Evolutionary conservation across 2,113 vertebrate genomes (phyloP), one percentile per base, ranked within the genome.

Genomic region (Vombatus ursinus): DNA sequence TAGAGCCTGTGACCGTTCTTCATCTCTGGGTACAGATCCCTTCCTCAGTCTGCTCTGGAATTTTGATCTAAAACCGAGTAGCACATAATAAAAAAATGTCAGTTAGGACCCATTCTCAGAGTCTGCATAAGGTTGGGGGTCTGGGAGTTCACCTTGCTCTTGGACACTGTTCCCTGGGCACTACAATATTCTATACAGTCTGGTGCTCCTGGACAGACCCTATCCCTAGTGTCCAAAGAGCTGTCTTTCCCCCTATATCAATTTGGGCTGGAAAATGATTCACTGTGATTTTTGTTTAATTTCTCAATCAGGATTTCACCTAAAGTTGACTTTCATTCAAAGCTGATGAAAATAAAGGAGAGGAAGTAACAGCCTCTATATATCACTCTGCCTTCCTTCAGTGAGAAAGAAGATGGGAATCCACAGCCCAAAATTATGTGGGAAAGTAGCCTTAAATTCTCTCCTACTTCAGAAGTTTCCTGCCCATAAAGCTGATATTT

Each of bases 241-340:
- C 68, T 44, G 37, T 77, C 61, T 19, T n/a, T 61, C 28, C 54
- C 54, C 10, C 54, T 31, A 28, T 61, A 61, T 61, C 11, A 61
- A 61, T 0, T 61, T 61, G 28, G 28, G 2, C 10, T 61, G 11
- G 57, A 61, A 12, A 68, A 61, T 61, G 8, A 31, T 31, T 61
- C 25, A 8, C 68, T 84, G 68, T 84, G 68, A 22, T 22, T 77
- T 8, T 77, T 77, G 8, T 77, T 77, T 6, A 22, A 84, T 44
- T 84, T 84, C 68, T 84, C 68, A 84, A 44, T 44, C 19, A 84
- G n/a, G 7, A 84, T 84, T 84, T 84, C 68, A 84, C 23, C 4
- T 52, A 52, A 96, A 92, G 61, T 14, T 47, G 68, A 37, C 77
- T 96, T 94, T 95, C 28, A 92, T 95, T 95, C 48, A 91, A 95